Evolutionary conservation across 1,140 invertebrate genomes (phyloP).

Genomic region (Marisa cornuarietis): DNA sequence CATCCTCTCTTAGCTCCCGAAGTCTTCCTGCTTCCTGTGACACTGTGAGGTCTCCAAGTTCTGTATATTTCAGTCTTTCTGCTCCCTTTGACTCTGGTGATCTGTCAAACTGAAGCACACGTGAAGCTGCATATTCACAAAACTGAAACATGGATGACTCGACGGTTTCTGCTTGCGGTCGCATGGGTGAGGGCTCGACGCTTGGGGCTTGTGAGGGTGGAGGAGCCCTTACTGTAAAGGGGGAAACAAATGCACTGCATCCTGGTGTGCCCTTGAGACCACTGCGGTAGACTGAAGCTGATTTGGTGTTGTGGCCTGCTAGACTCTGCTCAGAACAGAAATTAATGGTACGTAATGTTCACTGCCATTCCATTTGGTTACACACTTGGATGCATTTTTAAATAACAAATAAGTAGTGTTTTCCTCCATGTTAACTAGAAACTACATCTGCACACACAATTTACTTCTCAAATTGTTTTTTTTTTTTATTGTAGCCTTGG

Average conservation of each 20-base stretch:
- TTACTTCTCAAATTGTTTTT: too few species aligned
- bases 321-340: neutral
- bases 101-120: constrained; percentile 14
- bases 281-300: neutral
- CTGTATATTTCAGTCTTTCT: neutral
- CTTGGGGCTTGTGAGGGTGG: constrained; percentile 10
- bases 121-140: neutral
- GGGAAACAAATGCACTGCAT: constrained; percentile 17
- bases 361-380: too few species aligned
- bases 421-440: too few species aligned
- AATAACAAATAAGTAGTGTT: too few species aligned
- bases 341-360: too few species aligned
- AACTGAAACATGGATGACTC: neutral
- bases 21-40: too few species aligned
- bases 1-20: neutral
- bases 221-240: constrained; percentile 4
- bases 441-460: too few species aligned
- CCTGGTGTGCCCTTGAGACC: constrained; percentile 12
- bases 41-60: neutral
- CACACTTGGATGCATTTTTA: too few species aligned
- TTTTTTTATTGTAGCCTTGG: too few species aligned
- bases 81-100: constrained; percentile 9
- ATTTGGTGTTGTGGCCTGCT: neutral
- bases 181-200: constrained; percentile 11
- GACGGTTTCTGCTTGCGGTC: constrained; percentile 5